A percentile compares a stretch with the other conserved stretches of the same genome.
These are phyloP conservation scores for Sylvilagus floridanus DNA, from an alignment of 2,797 vertebrate genomes.

Conservation along the genomic window DNA sequence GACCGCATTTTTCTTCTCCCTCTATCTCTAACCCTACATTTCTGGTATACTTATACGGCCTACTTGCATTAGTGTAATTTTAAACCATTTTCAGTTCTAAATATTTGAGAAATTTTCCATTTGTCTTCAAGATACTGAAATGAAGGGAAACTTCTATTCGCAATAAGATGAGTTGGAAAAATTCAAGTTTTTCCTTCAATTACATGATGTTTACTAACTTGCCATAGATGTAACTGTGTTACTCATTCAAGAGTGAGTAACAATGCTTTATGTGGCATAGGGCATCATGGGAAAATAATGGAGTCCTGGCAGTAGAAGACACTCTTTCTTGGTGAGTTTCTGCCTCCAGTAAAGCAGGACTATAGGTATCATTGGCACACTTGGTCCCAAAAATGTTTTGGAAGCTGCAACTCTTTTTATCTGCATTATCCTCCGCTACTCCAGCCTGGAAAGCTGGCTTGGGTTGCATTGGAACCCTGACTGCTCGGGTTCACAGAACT, in stretches of 20 bases:
- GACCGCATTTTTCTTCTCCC: neutral
- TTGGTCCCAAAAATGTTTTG: neutral
- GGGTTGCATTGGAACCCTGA: neutral
- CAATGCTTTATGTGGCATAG: neutral
- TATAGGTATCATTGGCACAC: neutral
- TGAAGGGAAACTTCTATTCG: constrained; percentile 51
- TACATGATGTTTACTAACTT: constrained; percentile 60
- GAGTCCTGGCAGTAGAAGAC: neutral
- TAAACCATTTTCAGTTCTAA: constrained; percentile 36
- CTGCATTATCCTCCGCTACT: neutral
- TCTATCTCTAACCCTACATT: neutral
- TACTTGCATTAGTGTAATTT: constrained; percentile 1
- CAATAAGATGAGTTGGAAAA: constrained; percentile 49
- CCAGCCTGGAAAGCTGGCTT: constrained; percentile 19
- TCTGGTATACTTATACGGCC: neutral
- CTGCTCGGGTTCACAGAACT: constrained; percentile 1
- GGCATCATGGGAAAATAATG: neutral
- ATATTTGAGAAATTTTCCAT: constrained; percentile 39
- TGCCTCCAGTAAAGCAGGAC: constrained; percentile 46
- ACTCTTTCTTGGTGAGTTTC: constrained; percentile 46
- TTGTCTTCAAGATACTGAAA: constrained; percentile 26
- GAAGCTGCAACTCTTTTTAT: neutral
- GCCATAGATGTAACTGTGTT: constrained; percentile 1
- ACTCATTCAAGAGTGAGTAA: constrained; percentile 17
- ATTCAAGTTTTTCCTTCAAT: neutral